Evolutionary conservation across 2,797 vertebrate genomes (phyloP), one percentile per base, ranked within the genome.

Genomic region (Neosilurus mollespiculum): DNA sequence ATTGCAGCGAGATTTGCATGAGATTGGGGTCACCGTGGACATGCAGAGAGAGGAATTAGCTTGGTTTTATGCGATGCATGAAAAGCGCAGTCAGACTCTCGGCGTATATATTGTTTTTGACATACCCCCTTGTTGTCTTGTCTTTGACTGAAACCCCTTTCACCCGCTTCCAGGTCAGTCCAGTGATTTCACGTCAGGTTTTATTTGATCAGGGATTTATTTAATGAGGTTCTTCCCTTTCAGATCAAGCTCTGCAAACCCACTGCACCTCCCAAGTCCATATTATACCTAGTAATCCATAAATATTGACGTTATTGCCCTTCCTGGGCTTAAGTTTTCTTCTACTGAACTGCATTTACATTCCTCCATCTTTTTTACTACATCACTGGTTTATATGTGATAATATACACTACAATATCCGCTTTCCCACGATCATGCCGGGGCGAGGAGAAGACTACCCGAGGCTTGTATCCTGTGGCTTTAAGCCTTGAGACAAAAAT

Each of bases 1-100:
- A 70, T 51, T 5, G 73, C 64, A 9, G 7, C 73, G 16, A 78
- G 73, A 69, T 83, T 61, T 67, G 73, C 73, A 77, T 30, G 73
- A 51, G 81, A 83, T 76, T 72, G 58, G 26, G 72, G 24, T 78
- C 73, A 78, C 18, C 1, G 26, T 61, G 43, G 18, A 76, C 18
- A 1, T 34, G 54, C 73, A 37, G 26, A 24, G 54, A 58, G 12
- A 37, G 34, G 73, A 76, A 59, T 59, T 59, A 58, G 54, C 18
- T 59, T 3, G 54, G 54, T 8, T 59, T 59, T 59, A 76, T 6
- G 2, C 37, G 26, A 34, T 2, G 9, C 53, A 75, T 22, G 22
- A 58, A 34, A 24, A 75, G 34, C 43, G 53, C 53, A 22, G 51
- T 16, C 53, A 1, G 18, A 7, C 73, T 61, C 20, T 37, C 11